phyloP scores from a whole-genome alignment of 2,797 vertebrate genomes.

The Brachymystax lenok region DNA sequence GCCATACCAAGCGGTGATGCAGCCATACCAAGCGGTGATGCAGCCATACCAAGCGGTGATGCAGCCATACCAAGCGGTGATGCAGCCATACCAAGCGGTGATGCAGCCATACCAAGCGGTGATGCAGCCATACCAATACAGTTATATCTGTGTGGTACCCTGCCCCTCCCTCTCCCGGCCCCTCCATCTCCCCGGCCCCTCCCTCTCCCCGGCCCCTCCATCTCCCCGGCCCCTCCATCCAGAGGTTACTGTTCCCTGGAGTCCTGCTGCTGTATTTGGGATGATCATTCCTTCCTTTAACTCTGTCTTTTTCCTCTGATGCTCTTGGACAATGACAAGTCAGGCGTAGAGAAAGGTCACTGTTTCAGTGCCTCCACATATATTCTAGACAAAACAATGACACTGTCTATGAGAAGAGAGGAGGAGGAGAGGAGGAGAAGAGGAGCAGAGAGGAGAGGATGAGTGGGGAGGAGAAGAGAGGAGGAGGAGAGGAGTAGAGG shows the following conservation, averaged over 20 bases:
- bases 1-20: no score
- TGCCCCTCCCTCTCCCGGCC: no score
- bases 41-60: no score
- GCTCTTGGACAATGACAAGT: no score
- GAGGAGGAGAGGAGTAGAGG: no score
- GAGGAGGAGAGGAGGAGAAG: conserved; percentile 19
- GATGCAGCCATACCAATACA: no score
- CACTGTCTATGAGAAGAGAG: conserved; percentile 46
- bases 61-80: no score
- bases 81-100: no score
- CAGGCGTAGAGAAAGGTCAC: conserved; percentile 39
- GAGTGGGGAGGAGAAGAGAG: conserved; percentile 55
- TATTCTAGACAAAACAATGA: conserved; percentile 67
- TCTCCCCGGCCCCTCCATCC: neutral
- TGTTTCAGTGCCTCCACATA: neutral
- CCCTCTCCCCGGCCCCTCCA: no score
- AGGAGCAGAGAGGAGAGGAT: neutral
- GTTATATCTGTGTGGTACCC: conserved; percentile 23
- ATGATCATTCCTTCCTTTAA: conserved; percentile 43
- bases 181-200: no score
- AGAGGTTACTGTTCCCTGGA: conserved; percentile 13
- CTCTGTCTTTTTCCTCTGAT: neutral
- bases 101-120: no score
- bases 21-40: no score
- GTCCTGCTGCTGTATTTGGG: conserved; percentile 58